These are phyloP conservation scores for Acleris laterana DNA, from an alignment of 2,888 invertebrate species.

Conservation along the genomic window DNA sequence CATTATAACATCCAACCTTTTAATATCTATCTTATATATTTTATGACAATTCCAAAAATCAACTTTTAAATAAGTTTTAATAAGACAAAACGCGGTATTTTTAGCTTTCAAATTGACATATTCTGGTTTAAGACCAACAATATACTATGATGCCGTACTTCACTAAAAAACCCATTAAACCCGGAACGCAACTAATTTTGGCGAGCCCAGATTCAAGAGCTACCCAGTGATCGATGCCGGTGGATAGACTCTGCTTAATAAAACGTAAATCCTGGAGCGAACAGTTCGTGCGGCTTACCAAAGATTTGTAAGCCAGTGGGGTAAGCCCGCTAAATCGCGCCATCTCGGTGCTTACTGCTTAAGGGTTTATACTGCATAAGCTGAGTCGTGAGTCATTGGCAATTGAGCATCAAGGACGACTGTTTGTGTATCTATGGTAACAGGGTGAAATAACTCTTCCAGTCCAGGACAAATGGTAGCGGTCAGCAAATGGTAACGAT, in stretches of 20 bases:
- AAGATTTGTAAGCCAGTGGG: conserved; percentile 65
- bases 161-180: conserved; percentile 9
- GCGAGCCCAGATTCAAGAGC: conserved; percentile 17
- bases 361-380: conserved; percentile 23
- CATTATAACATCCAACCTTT: no score
- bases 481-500: no score
- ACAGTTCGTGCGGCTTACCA: conserved; percentile 71
- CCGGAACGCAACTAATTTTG: conserved; percentile 16
- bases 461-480: no score
- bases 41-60: no score
- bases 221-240: conserved; percentile 35
- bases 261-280: conserved; percentile 69
- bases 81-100: no score
- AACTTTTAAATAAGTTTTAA: no score
- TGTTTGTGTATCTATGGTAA: background rate
- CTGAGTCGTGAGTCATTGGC: conserved; percentile 16
- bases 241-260: conserved; percentile 57
- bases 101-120: no score
- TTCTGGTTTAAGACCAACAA: no score
- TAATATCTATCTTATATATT: no score
- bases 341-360: conserved; percentile 37
- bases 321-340: conserved; percentile 56
- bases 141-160: no score
- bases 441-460: no score
- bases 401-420: conserved; percentile 18